Evolutionary conservation across 2,888 invertebrate genomes (phyloP).

Genomic region (Cistogaster globosa): DNA sequence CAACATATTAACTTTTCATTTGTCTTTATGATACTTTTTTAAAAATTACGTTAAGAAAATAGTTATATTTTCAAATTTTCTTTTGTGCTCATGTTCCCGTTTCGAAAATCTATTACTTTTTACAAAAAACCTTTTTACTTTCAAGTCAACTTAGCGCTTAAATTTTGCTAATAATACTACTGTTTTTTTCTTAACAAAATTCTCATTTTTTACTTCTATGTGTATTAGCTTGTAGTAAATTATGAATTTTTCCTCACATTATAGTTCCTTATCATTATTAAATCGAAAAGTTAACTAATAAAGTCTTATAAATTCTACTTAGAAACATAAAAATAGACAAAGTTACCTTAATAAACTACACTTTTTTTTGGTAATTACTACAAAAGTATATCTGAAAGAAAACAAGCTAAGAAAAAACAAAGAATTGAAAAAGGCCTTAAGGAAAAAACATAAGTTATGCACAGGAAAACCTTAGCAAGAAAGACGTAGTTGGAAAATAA

Average conservation of each 20-base stretch:
- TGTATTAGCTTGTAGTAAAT: slow-evolving; percentile 35
- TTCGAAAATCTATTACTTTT: no score
- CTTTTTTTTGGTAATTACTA: slow-evolving; percentile 78
- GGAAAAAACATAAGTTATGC: slow-evolving; percentile 74
- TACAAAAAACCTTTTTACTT: no score
- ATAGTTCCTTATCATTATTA: slow-evolving; percentile 47
- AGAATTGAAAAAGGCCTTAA: slow-evolving; percentile 75
- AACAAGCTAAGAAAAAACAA: slow-evolving; percentile 9
- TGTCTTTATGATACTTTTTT: no score
- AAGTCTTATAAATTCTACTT: slow-evolving; percentile 20
- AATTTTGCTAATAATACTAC: no score
- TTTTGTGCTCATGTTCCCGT: no score
- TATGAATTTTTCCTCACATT: slow-evolving; percentile 18
- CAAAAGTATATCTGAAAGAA: slow-evolving; percentile 42
- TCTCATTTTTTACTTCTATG: not conserved
- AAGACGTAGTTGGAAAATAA: slow-evolving; percentile 33
- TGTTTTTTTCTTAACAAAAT: not conserved
- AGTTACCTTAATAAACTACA: slow-evolving; percentile 73
- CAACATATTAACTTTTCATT: no score
- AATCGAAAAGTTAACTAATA: slow-evolving; percentile 48
- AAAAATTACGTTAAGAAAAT: no score
- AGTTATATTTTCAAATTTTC: no score
- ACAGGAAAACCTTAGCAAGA: slow-evolving; percentile 71
- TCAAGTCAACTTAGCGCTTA: no score
- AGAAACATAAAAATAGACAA: slow-evolving; percentile 27